Conservation (phyloP, 1,140 invertebrate genomes). For the Daktulosphaira vitifoliae region DNA sequence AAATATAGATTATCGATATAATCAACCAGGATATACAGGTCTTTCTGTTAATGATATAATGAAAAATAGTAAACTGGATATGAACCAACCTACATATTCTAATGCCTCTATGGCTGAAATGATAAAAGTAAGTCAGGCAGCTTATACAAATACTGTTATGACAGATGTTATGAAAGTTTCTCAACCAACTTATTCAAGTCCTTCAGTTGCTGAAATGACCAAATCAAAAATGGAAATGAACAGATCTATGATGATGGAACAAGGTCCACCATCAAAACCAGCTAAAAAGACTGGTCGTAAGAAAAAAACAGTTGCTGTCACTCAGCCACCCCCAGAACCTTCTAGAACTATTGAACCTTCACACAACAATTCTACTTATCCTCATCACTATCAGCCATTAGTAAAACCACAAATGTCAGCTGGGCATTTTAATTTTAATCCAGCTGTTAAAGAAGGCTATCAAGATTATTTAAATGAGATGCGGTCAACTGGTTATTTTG, state of each 20-base stretch:
- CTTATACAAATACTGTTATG: constrained; percentile 1
- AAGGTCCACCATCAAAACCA: background rate
- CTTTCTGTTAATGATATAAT: constrained; percentile 18
- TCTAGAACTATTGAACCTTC: constrained; percentile 49
- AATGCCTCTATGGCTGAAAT: constrained; percentile 14
- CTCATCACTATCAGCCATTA: constrained; percentile 44
- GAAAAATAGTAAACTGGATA: constrained; percentile 20
- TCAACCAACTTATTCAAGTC: constrained; percentile 14
- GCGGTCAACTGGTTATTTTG: constrained; percentile 38
- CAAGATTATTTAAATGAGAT: constrained; percentile 54
- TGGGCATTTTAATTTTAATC: constrained; percentile 57
- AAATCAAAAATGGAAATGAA: constrained; percentile 21
- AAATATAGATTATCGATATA: constrained; percentile 1
- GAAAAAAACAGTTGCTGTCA: constrained; percentile 37
- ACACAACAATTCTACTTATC: constrained; percentile 48
- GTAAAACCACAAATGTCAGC: constrained; percentile 58
- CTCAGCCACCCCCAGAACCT: constrained; percentile 42
- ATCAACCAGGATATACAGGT: constrained; percentile 13
- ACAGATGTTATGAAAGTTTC: background rate
- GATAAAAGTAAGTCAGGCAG: constrained; percentile 15
- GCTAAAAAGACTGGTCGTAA: constrained; percentile 38
- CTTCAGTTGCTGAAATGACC: constrained; percentile 23
- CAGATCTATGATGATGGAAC: constrained; percentile 7
- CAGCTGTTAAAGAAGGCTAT: constrained; percentile 47
- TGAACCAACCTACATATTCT: constrained; percentile 14